phyloP scores from a whole-genome alignment of 2,113 vertebrate genomes.

The Eurypyga helias region DNA sequence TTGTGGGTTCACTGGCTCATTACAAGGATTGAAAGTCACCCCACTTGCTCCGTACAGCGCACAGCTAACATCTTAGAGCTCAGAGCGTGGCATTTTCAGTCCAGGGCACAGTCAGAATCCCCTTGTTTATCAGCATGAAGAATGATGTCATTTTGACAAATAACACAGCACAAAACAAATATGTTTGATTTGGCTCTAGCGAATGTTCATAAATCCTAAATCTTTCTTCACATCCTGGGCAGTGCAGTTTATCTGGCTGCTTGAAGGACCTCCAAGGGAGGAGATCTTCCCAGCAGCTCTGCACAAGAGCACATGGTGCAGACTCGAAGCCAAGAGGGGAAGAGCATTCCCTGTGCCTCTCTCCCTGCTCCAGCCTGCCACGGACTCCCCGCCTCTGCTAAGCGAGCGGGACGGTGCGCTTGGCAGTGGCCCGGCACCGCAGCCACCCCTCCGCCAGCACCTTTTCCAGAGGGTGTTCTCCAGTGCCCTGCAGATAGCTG shows the following conservation, averaged over 20 bases:
- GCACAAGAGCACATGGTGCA: neutral
- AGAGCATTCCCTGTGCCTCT: neutral
- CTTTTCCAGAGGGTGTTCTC: neutral
- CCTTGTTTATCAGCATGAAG: constrained; percentile 48
- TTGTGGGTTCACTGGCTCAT: constrained; percentile 12
- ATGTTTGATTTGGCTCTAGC: constrained; percentile 59
- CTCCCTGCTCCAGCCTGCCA: neutral
- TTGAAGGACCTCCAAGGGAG: constrained; percentile 45
- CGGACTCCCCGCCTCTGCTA: neutral
- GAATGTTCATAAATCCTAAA: constrained; percentile 41
- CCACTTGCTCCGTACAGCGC: constrained; percentile 1
- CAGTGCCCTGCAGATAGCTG: neutral
- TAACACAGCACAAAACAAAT: constrained; percentile 60
- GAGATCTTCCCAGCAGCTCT: constrained; percentile 57
- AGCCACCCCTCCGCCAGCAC: neutral
- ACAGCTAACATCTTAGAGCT: constrained; percentile 29
- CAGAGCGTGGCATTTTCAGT: constrained; percentile 16
- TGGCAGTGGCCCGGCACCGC: neutral
- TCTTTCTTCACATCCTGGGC: constrained; percentile 61
- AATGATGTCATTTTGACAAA: constrained; percentile 67
- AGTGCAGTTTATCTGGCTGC: constrained; percentile 47
- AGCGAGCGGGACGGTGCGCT: neutral
- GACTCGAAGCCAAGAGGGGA: neutral
- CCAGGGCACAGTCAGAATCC: constrained; percentile 45
- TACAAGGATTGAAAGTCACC: constrained; percentile 33